These are phyloP conservation scores for Cetonia aurata DNA, from an alignment of 2,888 invertebrate genomes.

Conservation along the genomic window DNA sequence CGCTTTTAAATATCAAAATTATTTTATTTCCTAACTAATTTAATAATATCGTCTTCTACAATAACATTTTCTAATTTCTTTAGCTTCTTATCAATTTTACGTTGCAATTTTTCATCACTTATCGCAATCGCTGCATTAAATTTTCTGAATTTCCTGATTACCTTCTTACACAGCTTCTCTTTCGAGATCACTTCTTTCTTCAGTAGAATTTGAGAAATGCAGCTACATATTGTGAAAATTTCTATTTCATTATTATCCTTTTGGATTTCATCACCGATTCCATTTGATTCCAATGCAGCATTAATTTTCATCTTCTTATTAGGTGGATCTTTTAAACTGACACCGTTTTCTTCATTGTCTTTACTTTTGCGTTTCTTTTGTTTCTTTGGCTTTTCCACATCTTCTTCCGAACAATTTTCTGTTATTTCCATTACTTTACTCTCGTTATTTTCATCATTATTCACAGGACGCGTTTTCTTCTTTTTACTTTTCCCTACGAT, in stretches of 20 bases:
- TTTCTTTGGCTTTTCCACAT: slow-evolving; percentile 1
- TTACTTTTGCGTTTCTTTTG: slow-evolving; percentile 22
- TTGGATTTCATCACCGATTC: slow-evolving; percentile 8
- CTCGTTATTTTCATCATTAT: slow-evolving; percentile 9
- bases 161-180: slow-evolving; percentile 83
- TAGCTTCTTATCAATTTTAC: slow-evolving; percentile 80
- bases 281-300: not conserved
- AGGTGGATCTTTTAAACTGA: not conserved
- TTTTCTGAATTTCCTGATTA: slow-evolving; percentile 75
- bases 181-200: slow-evolving; percentile 75
- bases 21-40: slow-evolving; percentile 43
- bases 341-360: not conserved
- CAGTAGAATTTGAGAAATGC: slow-evolving; percentile 48
- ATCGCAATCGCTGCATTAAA: slow-evolving; percentile 63
- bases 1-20: not conserved
- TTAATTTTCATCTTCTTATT: not conserved
- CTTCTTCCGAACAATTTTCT: slow-evolving; percentile 1
- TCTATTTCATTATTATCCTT: slow-evolving; percentile 25
- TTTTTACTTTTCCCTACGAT: slow-evolving; percentile 19
- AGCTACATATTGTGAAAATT: slow-evolving; percentile 46
- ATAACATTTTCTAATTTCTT: slow-evolving; percentile 75
- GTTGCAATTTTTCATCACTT: slow-evolving; percentile 74
- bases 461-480: not conserved
- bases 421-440: not conserved
- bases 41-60: slow-evolving; percentile 74